phyloP scores from a whole-genome alignment of 2,888 invertebrate genomes.

The Margaritifera margaritifera region DNA sequence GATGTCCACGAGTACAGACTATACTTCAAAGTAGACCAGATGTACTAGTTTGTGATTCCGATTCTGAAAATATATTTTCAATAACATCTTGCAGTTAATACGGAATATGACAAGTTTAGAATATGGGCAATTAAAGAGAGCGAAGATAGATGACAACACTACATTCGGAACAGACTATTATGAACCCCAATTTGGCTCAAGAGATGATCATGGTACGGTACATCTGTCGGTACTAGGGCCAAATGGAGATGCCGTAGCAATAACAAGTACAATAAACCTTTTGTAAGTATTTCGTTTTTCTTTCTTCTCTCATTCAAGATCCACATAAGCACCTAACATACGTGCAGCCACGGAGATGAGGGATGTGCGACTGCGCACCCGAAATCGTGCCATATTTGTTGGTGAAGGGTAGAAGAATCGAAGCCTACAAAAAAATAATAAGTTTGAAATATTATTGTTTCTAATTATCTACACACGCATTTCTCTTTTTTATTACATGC shows the following conservation, averaged over 20 bases:
- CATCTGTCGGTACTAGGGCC: conserved; percentile 88
- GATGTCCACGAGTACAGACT: too few relatives aligned
- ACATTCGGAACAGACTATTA: conserved; percentile 57
- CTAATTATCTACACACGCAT: too few relatives aligned
- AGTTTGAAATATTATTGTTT: too few relatives aligned
- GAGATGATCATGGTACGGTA: conserved; percentile 84
- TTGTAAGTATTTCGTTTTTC: conserved; percentile 77
- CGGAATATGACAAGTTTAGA: conserved; percentile 50
- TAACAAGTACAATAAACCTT: conserved; percentile 91
- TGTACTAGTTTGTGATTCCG: too few relatives aligned
- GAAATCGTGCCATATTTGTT: too few relatives aligned
- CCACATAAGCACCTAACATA: too few relatives aligned
- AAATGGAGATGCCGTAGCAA: conserved; percentile 92
- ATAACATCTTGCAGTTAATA: conserved; percentile 39
- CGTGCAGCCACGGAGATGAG: too few relatives aligned
- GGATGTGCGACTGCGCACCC: too few relatives aligned
- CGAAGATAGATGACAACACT: conserved; percentile 46
- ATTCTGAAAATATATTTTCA: not conserved
- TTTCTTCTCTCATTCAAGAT: not conserved
- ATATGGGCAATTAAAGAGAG: conserved; percentile 44
- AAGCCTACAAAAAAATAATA: too few relatives aligned
- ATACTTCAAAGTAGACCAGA: too few relatives aligned
- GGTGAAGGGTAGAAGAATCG: too few relatives aligned
- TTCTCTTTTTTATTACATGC: too few relatives aligned
- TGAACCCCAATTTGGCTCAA: conserved; percentile 72